Evolutionary conservation across 2,113 vertebrate genomes (phyloP).

Genomic region (Cinclus cinclus): DNA sequence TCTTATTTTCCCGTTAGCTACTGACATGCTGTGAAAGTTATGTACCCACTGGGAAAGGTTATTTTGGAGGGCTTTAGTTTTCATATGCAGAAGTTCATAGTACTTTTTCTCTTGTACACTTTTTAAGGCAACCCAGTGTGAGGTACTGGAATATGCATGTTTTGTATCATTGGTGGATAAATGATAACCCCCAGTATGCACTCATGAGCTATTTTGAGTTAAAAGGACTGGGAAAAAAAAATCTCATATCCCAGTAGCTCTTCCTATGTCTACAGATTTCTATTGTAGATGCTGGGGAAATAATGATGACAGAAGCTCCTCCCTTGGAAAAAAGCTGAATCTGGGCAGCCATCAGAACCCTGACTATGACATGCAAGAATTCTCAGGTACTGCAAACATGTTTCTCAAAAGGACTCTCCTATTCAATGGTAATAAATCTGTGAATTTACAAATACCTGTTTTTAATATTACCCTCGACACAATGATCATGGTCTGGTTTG

Average conservation of each 20-base stretch:
- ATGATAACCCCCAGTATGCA: neutral
- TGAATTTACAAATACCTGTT: neutral
- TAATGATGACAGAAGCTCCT: neutral
- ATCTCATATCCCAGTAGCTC: neutral
- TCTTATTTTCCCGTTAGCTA: neutral
- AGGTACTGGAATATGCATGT: neutral
- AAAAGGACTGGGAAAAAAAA: neutral
- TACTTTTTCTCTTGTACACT: neutral
- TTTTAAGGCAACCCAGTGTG: neutral
- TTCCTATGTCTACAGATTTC: neutral
- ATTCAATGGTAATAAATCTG: neutral
- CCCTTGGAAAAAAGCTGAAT: neutral
- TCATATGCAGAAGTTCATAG: neutral
- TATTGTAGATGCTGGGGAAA: neutral
- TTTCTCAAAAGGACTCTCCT: neutral
- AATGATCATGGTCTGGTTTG: neutral
- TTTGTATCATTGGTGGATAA: neutral
- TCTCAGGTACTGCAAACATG: neutral
- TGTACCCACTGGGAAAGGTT: neutral
- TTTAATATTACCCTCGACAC: neutral
- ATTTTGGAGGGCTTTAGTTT: neutral
- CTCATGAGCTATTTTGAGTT: neutral
- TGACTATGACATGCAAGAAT: neutral
- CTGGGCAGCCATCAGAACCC: neutral
- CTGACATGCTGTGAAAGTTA: neutral